These are phyloP conservation scores for Gonatopus flavifemur DNA, from an alignment of 1,140 invertebrate species.

Conservation along the genomic window DNA sequence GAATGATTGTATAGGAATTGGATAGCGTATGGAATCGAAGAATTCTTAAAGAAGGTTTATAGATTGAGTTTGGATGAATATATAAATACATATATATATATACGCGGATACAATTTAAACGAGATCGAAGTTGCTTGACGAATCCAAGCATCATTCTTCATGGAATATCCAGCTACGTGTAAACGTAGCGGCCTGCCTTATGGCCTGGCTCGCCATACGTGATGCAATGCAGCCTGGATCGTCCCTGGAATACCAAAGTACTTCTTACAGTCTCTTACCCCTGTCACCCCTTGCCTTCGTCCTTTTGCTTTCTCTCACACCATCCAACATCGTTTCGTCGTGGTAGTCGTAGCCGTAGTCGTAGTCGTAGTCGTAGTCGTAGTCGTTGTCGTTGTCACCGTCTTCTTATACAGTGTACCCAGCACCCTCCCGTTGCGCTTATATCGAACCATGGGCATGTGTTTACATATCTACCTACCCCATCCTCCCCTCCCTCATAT, in stretches of 20 bases:
- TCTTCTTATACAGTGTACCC: neutral
- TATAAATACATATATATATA: no score
- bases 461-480: no score
- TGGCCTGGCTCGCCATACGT: slow-evolving; percentile 41
- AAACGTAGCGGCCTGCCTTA: slow-evolving; percentile 40
- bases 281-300: slow-evolving; percentile 7
- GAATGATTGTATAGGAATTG: no score
- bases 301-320: slow-evolving; percentile 18
- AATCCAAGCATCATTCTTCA: slow-evolving; percentile 18
- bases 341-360: no score
- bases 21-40: no score
- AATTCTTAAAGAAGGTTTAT: no score
- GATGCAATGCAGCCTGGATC: slow-evolving; percentile 40
- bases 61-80: no score
- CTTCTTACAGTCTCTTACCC: neutral
- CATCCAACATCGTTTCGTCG: no score
- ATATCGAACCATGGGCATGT: neutral
- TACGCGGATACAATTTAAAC: slow-evolving; percentile 17
- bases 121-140: slow-evolving; percentile 18
- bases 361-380: no score
- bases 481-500: neutral
- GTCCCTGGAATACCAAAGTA: slow-evolving; percentile 48
- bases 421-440: slow-evolving; percentile 18
- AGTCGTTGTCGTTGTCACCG: no score
- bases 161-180: slow-evolving; percentile 33